Percentiles rank a stretch among this genome's conserved stretches.
phyloP scores from a whole-genome alignment of 2,888 invertebrate genomes.

The Ormia ochracea region DNA sequence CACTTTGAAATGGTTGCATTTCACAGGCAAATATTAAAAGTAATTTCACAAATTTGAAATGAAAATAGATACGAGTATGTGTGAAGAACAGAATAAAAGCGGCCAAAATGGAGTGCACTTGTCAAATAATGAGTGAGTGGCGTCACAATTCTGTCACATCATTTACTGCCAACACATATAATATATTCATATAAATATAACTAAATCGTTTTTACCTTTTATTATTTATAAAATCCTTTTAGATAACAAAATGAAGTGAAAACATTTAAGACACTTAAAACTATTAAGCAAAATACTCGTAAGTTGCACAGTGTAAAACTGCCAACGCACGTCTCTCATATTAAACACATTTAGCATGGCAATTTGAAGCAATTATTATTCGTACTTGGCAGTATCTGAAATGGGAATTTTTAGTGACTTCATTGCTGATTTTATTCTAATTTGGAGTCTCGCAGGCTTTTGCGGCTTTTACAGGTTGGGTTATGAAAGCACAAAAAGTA shows the following conservation, averaged over 20 bases:
- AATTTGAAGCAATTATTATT: conserved; percentile 64
- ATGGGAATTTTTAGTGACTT: conserved; percentile 37
- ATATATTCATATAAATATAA: conserved; percentile 2
- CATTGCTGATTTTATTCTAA: neutral
- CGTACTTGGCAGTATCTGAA: conserved; percentile 7
- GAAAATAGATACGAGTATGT: neutral
- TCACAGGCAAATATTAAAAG: conserved; percentile 50
- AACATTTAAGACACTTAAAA: conserved; percentile 17
- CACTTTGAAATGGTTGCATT: conserved; percentile 43
- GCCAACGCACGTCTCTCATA: conserved; percentile 52
- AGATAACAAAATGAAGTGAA: conserved; percentile 9
- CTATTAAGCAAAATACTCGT: neutral
- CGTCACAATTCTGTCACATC: conserved; percentile 62
- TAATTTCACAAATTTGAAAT: neutral
- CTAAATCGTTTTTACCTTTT: conserved; percentile 12
- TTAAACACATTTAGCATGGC: conserved; percentile 64
- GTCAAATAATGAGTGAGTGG: conserved; percentile 54
- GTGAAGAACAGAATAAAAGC: neutral
- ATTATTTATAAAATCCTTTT: conserved; percentile 35
- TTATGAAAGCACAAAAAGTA: conserved; percentile 35
- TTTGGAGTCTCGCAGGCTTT: neutral
- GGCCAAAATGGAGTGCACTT: conserved; percentile 44
- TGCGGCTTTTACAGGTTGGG: conserved; percentile 13
- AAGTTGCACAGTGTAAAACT: neutral
- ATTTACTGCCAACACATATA: conserved; percentile 26